Conservation (phyloP, 2,113 vertebrate genomes). For the Eidolon helvum region DNA sequence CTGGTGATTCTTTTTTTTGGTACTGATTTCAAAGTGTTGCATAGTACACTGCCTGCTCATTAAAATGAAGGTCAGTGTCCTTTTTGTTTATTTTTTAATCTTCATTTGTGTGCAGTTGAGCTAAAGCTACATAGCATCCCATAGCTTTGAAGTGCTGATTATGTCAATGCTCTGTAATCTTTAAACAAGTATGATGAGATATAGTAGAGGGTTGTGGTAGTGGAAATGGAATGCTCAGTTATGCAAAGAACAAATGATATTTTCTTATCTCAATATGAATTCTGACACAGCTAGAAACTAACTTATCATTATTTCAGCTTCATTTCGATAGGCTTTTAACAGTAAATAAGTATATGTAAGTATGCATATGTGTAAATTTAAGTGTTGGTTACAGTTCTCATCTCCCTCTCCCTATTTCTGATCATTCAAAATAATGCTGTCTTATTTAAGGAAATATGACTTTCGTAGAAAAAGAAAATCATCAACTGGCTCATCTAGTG, state of each 20-base stretch:
- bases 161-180: background rate
- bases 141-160: background rate
- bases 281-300: background rate
- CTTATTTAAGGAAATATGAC: background rate
- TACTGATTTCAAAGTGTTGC: background rate
- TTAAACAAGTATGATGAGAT: background rate
- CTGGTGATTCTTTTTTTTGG: background rate
- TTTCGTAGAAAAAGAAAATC: background rate
- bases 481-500: background rate
- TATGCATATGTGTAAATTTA: background rate
- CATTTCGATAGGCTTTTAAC: background rate
- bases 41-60: background rate
- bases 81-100: background rate
- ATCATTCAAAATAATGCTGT: constrained; percentile 18
- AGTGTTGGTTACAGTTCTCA: background rate
- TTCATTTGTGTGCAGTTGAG: background rate
- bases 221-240: background rate
- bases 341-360: constrained; percentile 32
- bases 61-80: background rate
- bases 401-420: background rate
- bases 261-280: background rate
- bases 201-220: background rate
- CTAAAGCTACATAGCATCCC: background rate
- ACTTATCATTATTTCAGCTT: background rate
- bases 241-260: background rate